Base-by-base conservation (phyloP, 2,113 vertebrate genomes). In the Epinephelus lanceolatus region DNA sequence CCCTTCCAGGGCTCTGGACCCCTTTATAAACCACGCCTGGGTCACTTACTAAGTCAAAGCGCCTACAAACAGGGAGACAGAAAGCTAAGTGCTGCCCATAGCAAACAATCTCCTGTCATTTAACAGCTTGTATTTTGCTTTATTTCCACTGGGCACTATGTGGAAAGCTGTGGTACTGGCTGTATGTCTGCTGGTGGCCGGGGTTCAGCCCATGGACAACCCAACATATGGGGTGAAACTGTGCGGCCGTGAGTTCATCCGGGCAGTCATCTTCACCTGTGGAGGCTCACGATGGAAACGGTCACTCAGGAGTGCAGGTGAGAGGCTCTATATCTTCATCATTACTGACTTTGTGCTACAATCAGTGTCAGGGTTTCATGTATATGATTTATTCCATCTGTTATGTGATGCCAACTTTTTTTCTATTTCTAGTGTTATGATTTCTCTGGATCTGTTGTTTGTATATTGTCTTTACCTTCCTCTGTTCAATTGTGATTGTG, bases 181-280 rank as follows among this genome's bases (percentile, higher is more conserved):
- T 63, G 62, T 92, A 19, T 95, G 96, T 72, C 93, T 96, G 92
- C 72, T 95, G 62, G 90, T 96, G 89, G 76, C 91, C 2, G 91
- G 91, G 5, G 93, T 91, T 75, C 90, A 92, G 70, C 76, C 91
- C 40, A 86, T 94, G 74, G 92, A 88, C 9, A 81, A 94, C 71
- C 94, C 94, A 5, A 52, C 94, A 0, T 96, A 96, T 0, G 95
- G 96, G 0, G 95, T 97, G 72, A 97, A 97, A 86, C 94, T 97
- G 1, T 98, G 97, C 0, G 96, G 97, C 18, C 92, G 96, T 0
- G 96, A 97, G 76, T 97, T 98, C 91, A 96, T 97, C 89, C 95
- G 96, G 0, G 96, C 96, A 0, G 96, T 97, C 86, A 97, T 98
- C 90, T 97, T 96, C 75, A 97, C 96, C 71, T 98, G 97, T 0